Base-by-base conservation (phyloP, 2,797 vertebrate genomes). In the Periparus ater region DNA sequence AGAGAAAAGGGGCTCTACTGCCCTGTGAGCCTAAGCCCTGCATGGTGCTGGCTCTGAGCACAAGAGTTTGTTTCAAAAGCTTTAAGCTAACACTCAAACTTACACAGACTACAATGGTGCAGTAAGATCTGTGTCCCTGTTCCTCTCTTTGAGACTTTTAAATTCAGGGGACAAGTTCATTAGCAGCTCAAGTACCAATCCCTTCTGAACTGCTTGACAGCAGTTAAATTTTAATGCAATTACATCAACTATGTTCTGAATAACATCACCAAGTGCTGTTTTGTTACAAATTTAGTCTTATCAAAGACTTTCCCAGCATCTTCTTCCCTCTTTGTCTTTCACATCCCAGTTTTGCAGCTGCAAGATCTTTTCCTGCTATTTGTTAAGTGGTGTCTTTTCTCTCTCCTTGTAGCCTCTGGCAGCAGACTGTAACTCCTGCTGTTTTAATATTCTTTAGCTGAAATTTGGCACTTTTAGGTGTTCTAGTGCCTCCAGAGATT, bases 1-100 rank as follows among this genome's bases (percentile, higher is more conserved):
- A 96, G 98, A 47, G 98, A 44, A 55, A 54, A 47, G 38, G 22
- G 42, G 29, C 29, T 45, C 47, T 42, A 3, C 20, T 62, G 13
- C 58, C 40, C 73, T 61, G 25, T 34, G 10, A 74, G 51, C 11
- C 32, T 19, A 38, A 68, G 72, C 22, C 55, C 50, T 71, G 42
- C 27, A 11, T 10, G 23, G 23, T 67, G 34, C 42, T 84, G 76
- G 47, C 47, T 81, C 32, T 65, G 38, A 88, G 47, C 47, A 32
- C 27, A 40, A 34, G 42, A 42, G 42, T 16, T 42, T 22, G 8
- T 82, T 89, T 54, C 66, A 74, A 38, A 55, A 47, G 36, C 4
- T 65, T 86, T 54, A 54, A 26, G 34, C 11, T 57, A 23, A 40
- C 38, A 26, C 14, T 50, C 65, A 45, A 17, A 77, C 34, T 17